Evolutionary conservation across 2,797 vertebrate genomes (phyloP).

Genomic region (Tangara arthus): DNA sequence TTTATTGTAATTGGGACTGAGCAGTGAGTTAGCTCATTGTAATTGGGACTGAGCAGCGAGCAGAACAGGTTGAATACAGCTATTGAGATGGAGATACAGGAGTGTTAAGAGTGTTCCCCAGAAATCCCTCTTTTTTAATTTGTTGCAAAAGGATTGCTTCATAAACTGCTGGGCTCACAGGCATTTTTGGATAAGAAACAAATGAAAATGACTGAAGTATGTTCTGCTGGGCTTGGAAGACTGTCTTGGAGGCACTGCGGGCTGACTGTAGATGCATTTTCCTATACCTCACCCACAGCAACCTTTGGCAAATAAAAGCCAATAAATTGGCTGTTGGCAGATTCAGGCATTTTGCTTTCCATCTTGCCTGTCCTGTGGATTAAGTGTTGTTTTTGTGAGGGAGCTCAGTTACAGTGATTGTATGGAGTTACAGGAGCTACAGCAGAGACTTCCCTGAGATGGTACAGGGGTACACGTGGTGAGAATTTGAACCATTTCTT

Average conservation of each 20-base stretch:
- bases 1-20: constrained; percentile 53
- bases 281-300: neutral
- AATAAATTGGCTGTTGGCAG: neutral
- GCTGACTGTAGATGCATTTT: neutral
- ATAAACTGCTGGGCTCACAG: neutral
- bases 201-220: constrained; percentile 3
- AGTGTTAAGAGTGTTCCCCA: neutral
- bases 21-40: constrained; percentile 18
- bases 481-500: neutral
- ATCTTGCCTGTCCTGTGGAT: neutral
- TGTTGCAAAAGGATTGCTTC: constrained; percentile 1
- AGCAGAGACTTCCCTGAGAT: neutral
- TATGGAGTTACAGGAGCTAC: neutral
- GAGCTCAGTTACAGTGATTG: neutral
- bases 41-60: constrained; percentile 37
- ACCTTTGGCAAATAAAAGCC: neutral
- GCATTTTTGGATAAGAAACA: constrained; percentile 17
- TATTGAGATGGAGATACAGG: constrained; percentile 8
- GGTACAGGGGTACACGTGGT: neutral
- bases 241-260: neutral
- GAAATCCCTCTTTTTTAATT: neutral
- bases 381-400: neutral
- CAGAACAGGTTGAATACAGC: constrained; percentile 30
- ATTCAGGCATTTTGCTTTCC: neutral
- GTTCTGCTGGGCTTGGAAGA: constrained; percentile 19